These are phyloP conservation scores for Antheraea mylitta DNA, from an alignment of 1,140 invertebrate genomes.

Conservation along the genomic window DNA sequence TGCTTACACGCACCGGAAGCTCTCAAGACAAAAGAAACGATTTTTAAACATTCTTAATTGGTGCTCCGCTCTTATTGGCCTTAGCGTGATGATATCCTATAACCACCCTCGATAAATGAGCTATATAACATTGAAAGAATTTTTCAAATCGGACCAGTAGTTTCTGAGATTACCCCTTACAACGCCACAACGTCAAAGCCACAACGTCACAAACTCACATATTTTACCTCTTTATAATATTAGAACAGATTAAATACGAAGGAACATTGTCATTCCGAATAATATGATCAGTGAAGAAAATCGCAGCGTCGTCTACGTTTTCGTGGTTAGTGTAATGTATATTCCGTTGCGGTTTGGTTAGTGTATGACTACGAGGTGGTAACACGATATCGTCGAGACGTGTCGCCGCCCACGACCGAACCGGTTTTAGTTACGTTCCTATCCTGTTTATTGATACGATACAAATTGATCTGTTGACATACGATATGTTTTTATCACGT, in stretches of 20 bases:
- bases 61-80: too few species aligned
- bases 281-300: constrained; percentile 6
- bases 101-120: too few species aligned
- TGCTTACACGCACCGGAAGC: too few species aligned
- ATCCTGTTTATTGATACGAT: constrained; percentile 58
- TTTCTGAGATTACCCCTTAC: too few species aligned
- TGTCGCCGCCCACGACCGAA: constrained; percentile 46
- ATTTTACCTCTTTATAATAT: too few species aligned
- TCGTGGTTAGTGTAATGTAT: constrained; percentile 45
- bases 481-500: constrained; percentile 33
- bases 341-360: constrained; percentile 49
- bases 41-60: too few species aligned
- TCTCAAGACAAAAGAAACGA: too few species aligned
- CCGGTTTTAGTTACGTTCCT: constrained; percentile 48
- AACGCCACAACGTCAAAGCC: too few species aligned
- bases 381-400: constrained; percentile 46
- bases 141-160: too few species aligned
- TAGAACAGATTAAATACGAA: background rate
- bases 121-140: too few species aligned
- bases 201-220: too few species aligned
- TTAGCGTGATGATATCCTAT: too few species aligned
- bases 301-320: background rate
- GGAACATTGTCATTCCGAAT: background rate
- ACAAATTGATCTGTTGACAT: constrained; percentile 60
- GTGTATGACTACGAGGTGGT: constrained; percentile 22